Percentiles rank a stretch among this genome's conserved stretches.
Conservation (phyloP, 2,113 vertebrate genomes). For the Chaetodon trifascialis region DNA sequence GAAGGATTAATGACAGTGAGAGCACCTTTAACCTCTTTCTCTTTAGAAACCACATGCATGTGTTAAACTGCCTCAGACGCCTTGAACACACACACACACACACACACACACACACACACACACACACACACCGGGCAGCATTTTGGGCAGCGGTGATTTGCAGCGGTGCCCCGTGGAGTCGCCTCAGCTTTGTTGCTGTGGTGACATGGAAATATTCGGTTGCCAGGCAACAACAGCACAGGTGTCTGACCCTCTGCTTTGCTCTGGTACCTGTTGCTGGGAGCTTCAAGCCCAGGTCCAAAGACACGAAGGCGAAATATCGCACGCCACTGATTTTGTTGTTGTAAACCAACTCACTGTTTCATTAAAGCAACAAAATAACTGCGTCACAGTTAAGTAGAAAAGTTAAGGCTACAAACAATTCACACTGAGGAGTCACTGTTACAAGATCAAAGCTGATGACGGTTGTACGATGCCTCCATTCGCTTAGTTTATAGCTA, state of each 20-base stretch:
- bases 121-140: neutral
- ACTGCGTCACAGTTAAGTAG: neutral
- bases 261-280: slow-evolving; percentile 11
- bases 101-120: too few relatives aligned
- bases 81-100: neutral
- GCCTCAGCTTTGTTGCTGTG: slow-evolving; percentile 38
- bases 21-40: neutral
- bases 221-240: slow-evolving; percentile 58
- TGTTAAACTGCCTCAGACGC: neutral
- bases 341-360: neutral
- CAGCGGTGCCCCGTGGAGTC: neutral
- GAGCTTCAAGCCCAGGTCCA: slow-evolving; percentile 5
- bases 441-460: neutral
- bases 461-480: neutral
- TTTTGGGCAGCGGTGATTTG: neutral
- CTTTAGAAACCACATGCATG: neutral
- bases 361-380: neutral
- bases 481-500: too few relatives aligned
- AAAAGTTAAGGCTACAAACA: neutral
- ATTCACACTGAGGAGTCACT: neutral
- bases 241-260: slow-evolving; percentile 33
- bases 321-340: neutral
- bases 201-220: slow-evolving; percentile 60
- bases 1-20: neutral
- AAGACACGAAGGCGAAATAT: slow-evolving; percentile 7